phyloP scores from a whole-genome alignment of 2,888 invertebrate genomes.

The Parascotia fuliginaria region DNA sequence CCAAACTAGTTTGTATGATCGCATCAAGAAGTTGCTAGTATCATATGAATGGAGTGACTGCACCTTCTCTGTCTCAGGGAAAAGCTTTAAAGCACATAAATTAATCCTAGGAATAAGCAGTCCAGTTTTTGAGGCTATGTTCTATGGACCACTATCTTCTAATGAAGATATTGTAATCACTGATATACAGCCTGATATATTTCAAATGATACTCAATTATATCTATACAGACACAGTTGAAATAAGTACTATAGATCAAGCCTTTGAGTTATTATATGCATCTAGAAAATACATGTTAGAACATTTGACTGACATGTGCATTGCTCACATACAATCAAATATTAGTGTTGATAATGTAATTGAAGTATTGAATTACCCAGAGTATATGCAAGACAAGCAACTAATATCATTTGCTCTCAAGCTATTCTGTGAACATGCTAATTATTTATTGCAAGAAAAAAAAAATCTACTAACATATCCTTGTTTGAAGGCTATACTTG shows the following conservation, averaged over 20 bases:
- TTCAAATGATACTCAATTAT: slow-evolving; percentile 86
- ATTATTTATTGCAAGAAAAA: slow-evolving; percentile 80
- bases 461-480: slow-evolving; percentile 77
- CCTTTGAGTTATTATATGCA: slow-evolving; percentile 88
- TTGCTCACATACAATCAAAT: slow-evolving; percentile 82
- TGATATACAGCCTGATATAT: slow-evolving; percentile 87
- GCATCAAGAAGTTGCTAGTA: slow-evolving; percentile 76
- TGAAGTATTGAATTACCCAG: slow-evolving; percentile 86
- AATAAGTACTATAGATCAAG: slow-evolving; percentile 84
- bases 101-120: slow-evolving; percentile 88
- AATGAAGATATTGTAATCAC: slow-evolving; percentile 79
- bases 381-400: slow-evolving; percentile 84
- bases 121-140: slow-evolving; percentile 89
- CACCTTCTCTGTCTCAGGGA: slow-evolving; percentile 82
- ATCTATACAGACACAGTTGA: slow-evolving; percentile 87
- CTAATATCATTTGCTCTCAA: slow-evolving; percentile 81
- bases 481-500: slow-evolving; percentile 80
- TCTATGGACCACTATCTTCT: slow-evolving; percentile 87
- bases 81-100: slow-evolving; percentile 86
- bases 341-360: slow-evolving; percentile 86
- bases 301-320: slow-evolving; percentile 79
- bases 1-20: slow-evolving; percentile 72
- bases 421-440: slow-evolving; percentile 84
- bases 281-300: slow-evolving; percentile 88
- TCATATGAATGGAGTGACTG: slow-evolving; percentile 87